Evolutionary conservation across 2,797 vertebrate genomes (phyloP).

Genomic region (Apodemus agrarius): DNA sequence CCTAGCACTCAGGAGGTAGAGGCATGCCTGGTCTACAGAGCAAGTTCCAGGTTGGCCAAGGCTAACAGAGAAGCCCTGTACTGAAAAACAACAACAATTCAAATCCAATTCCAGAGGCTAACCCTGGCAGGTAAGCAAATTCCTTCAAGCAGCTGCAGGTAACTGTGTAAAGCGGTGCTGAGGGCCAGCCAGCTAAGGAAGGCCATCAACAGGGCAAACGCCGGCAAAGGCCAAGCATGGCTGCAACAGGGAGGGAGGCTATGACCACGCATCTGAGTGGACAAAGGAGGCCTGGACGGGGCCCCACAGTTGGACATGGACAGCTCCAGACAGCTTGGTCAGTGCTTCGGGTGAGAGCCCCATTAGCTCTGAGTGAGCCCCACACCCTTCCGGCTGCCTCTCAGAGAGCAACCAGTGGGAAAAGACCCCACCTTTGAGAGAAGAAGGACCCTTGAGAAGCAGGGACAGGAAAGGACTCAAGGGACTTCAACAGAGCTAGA

Average conservation of each 20-base stretch:
- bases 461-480: background rate
- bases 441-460: background rate
- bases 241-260: background rate
- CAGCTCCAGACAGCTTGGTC: background rate
- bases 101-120: conserved; percentile 30
- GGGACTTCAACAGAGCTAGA: background rate
- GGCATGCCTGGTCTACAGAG: background rate
- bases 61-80: background rate
- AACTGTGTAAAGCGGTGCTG: background rate
- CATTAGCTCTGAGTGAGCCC: background rate
- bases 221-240: background rate
- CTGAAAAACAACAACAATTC: background rate
- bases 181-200: background rate
- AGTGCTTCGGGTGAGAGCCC: background rate
- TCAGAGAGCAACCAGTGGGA: conserved; percentile 3
- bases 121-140: background rate
- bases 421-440: background rate
- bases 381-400: background rate
- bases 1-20: background rate
- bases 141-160: background rate
- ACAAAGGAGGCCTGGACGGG: background rate
- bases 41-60: background rate
- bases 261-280: background rate
- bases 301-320: background rate
- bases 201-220: background rate